Percentiles rank a stretch among this genome's conserved stretches.
phyloP scores from a whole-genome alignment of 2,888 invertebrate species.

The Lepidonotus clava region DNA sequence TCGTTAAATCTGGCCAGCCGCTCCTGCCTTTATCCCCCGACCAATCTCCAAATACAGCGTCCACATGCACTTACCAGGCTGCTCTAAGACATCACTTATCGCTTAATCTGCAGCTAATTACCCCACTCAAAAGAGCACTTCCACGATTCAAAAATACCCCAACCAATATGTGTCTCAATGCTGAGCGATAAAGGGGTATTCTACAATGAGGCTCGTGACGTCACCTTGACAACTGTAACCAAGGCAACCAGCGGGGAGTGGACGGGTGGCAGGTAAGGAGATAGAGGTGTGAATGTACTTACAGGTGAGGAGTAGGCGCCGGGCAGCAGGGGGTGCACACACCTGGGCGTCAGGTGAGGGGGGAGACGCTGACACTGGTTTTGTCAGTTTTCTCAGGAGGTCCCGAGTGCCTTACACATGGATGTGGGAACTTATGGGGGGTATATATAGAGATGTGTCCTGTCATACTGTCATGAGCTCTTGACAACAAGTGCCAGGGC shows the following conservation, averaged over 20 bases:
- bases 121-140: too few species aligned
- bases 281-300: background rate
- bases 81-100: too few species aligned
- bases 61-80: too few species aligned
- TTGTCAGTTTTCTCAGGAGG: slow-evolving; percentile 7
- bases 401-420: background rate
- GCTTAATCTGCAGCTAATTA: too few species aligned
- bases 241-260: background rate
- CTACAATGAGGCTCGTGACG: background rate
- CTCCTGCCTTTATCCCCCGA: background rate
- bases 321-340: background rate
- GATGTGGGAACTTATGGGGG: too few species aligned
- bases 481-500: too few species aligned
- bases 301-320: background rate
- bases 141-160: too few species aligned
- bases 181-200: background rate
- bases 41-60: too few species aligned
- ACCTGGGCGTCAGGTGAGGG: background rate
- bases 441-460: too few species aligned
- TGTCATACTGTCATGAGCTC: too few species aligned
- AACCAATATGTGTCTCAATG: too few species aligned
- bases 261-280: background rate
- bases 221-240: slow-evolving; percentile 26
- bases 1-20: background rate
- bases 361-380: background rate